These are phyloP conservation scores for Chaetodon trifasciatus DNA, from an alignment of 2,797 vertebrate species.

Conservation along the genomic window DNA sequence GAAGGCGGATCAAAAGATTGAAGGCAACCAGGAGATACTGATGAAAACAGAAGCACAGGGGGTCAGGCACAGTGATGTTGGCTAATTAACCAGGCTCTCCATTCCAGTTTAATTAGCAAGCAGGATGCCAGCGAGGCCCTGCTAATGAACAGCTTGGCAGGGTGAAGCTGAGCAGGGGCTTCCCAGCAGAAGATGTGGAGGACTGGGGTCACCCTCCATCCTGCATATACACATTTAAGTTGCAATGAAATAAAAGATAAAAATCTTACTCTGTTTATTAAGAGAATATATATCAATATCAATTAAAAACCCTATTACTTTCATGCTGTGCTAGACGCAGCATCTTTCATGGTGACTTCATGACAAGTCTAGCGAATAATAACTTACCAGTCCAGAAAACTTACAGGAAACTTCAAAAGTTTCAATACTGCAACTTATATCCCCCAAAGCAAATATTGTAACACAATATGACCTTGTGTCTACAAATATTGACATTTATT, in stretches of 20 bases:
- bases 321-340: not conserved
- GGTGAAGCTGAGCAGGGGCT: slow-evolving; percentile 42
- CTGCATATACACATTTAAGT: not conserved
- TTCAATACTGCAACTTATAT: not conserved
- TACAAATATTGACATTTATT: not conserved
- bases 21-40: slow-evolving; percentile 45
- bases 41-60: slow-evolving; percentile 63
- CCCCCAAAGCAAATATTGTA: not conserved
- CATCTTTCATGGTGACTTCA: not conserved
- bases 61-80: slow-evolving; percentile 47
- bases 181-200: slow-evolving; percentile 17
- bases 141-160: slow-evolving; percentile 63
- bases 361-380: not conserved
- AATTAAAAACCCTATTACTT: not conserved
- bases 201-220: slow-evolving; percentile 16
- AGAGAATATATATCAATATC: not conserved
- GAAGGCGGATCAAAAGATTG: slow-evolving; percentile 60
- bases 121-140: slow-evolving; percentile 49
- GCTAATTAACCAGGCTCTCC: slow-evolving; percentile 72
- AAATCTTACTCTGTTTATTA: not conserved
- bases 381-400: not conserved
- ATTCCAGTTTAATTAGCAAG: slow-evolving; percentile 68
- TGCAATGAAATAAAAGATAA: not conserved
- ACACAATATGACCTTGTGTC: not conserved
- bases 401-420: no score